phyloP scores from a whole-genome alignment of 2,888 invertebrate genomes.

The Chymomyza procnemis region DNA sequence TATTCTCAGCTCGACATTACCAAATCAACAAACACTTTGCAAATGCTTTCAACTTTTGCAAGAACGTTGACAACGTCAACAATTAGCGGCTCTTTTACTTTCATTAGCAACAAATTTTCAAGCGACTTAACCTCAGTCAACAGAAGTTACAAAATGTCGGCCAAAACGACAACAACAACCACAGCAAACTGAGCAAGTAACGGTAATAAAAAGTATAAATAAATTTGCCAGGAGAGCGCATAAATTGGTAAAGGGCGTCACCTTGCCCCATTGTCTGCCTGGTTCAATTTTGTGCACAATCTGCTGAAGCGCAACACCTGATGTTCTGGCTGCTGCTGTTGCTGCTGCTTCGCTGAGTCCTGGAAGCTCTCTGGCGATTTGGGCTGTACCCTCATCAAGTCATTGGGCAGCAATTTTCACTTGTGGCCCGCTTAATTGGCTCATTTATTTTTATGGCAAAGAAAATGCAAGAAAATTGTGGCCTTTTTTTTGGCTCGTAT shows the following conservation, averaged over 20 bases:
- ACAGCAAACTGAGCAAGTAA: constrained; percentile 2
- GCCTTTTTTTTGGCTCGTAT: constrained; percentile 27
- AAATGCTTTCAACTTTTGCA: background rate
- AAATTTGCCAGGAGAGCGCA: constrained; percentile 43
- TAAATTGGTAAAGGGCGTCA: constrained; percentile 27
- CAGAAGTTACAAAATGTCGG: constrained; percentile 6
- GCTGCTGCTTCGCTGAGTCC: constrained; percentile 4
- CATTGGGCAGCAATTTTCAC: background rate
- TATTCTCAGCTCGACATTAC: too few relatives aligned
- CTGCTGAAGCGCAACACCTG: constrained; percentile 63
- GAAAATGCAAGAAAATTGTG: constrained; percentile 64
- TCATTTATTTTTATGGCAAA: constrained; percentile 70
- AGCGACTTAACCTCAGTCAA: constrained; percentile 59
- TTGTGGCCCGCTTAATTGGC: constrained; percentile 60
- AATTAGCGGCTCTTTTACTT: constrained; percentile 62
- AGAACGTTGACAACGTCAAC: constrained; percentile 40
- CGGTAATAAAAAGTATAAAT: constrained; percentile 37
- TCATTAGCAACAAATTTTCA: constrained; percentile 57
- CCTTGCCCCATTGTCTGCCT: background rate
- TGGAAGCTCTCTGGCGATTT: constrained; percentile 19
- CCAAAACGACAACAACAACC: background rate
- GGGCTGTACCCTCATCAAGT: constrained; percentile 51
- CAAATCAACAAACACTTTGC: background rate
- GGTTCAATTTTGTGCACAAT: background rate
- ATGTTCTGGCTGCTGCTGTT: constrained; percentile 11